phyloP scores from a whole-genome alignment of 2,797 vertebrate species.

The Dicrostonyx torquatus region DNA sequence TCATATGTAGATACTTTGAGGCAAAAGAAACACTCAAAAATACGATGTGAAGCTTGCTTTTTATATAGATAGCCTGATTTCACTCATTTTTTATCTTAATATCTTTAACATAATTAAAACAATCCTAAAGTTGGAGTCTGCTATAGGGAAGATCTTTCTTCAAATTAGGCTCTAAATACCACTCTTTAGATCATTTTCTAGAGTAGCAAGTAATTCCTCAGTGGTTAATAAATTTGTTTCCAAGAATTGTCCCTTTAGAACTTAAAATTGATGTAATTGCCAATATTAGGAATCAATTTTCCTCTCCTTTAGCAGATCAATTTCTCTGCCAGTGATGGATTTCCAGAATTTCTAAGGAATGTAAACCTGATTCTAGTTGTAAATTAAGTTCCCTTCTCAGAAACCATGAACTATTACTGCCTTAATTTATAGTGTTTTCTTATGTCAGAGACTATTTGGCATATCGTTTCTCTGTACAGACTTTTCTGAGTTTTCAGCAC shows the following conservation, averaged over 20 bases:
- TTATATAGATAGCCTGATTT: not conserved
- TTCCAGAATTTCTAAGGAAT: slow-evolving; percentile 75
- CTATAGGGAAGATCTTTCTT: slow-evolving; percentile 11
- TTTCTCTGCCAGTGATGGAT: slow-evolving; percentile 53
- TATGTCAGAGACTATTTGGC: slow-evolving; percentile 46
- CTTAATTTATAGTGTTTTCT: slow-evolving; percentile 66
- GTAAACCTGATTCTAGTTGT: slow-evolving; percentile 63
- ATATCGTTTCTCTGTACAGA: slow-evolving; percentile 37
- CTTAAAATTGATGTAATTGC: slow-evolving; percentile 60
- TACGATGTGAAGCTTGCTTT: slow-evolving; percentile 19
- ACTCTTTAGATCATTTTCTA: slow-evolving; percentile 41
- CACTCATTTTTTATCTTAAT: slow-evolving; percentile 54
- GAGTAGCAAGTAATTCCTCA: slow-evolving; percentile 63
- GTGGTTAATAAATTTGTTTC: slow-evolving; percentile 67
- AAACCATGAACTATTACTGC: slow-evolving; percentile 49
- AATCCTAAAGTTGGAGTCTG: slow-evolving; percentile 28
- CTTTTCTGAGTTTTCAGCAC: slow-evolving; percentile 61
- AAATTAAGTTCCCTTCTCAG: slow-evolving; percentile 61
- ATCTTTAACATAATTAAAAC: slow-evolving; percentile 52
- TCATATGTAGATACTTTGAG: slow-evolving; percentile 42
- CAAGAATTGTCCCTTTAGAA: slow-evolving; percentile 67
- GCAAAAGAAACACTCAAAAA: slow-evolving; percentile 59
- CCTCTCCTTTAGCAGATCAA: slow-evolving; percentile 62
- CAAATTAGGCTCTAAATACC: slow-evolving; percentile 38
- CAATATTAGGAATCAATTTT: slow-evolving; percentile 63